Base-by-base conservation (phyloP, 2,888 invertebrate species). In the Thera obeliscata region DNA sequence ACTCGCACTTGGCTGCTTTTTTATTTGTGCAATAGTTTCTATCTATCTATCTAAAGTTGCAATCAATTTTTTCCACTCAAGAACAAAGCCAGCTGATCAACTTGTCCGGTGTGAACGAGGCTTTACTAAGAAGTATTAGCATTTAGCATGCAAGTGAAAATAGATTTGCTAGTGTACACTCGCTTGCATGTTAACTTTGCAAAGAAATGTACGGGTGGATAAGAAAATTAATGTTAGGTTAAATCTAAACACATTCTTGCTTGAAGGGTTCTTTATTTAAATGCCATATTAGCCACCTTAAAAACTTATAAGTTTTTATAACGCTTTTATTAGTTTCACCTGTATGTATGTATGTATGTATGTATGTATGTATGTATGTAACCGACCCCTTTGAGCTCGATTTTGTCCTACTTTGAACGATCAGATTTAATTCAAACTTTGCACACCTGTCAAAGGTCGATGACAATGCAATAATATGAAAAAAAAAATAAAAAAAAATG, bases 171-270 rank as follows among this genome's bases (percentile, higher is more conserved):
- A 58, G 46, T 43, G 61, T 54, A 54, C 33, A n/a, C 48, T 54
- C 9, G 49, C 63, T 66, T 56, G 67, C 67, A 56, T 67, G 67
- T 56, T 64, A 65, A 56, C 65, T 43, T 49, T 36, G 59, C 6
- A 50, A 49, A 63, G 62, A 59, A 67, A 59, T 63, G 62, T 50
- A n/a, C 7, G 52, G 54, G 41, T 9, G 49, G 67, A 63, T 67
- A 67, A 52, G 56, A 52, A 66, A 67, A 67, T 63, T 67, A 59
- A 64, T 59, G 58, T 64, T 57, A 48, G 52, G 52, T 57, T 64
- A 22, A 56, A 43, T 3, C 36, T 38, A 52, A 48, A 48, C 48
- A 46, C 46, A 9, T 38, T 38, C 36, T 52, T 59, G 9, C 50
- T 46, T 2, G 12, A 12, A 49, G 2, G 8, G 52, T 33, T 33